Percentiles rank a stretch among this genome's conserved stretches.
Conservation (phyloP, 2,888 invertebrate species). For the Meiosimyza decipiens region DNA sequence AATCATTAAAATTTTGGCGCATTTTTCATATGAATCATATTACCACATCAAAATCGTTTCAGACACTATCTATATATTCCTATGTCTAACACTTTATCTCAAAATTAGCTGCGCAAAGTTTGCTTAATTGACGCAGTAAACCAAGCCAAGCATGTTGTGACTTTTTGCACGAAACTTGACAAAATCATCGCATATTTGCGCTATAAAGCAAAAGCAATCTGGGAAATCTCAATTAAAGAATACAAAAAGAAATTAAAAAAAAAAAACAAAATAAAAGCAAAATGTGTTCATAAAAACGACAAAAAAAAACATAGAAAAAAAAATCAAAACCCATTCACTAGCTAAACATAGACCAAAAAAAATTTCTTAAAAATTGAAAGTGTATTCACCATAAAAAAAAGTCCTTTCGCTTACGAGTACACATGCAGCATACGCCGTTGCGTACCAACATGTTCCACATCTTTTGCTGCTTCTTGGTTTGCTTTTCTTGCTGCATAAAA, state of each 20-base stretch:
- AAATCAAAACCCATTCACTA: background rate
- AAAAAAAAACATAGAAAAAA: too few relatives aligned
- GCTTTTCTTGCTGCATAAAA: background rate
- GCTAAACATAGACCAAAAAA: background rate
- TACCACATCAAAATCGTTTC: too few relatives aligned
- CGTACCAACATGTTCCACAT: slow-evolving; percentile 26
- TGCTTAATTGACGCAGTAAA: slow-evolving; percentile 20
- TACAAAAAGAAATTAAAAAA: slow-evolving; percentile 3
- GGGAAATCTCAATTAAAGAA: slow-evolving; percentile 24
- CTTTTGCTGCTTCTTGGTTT: background rate
- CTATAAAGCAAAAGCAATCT: slow-evolving; percentile 7
- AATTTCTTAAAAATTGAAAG: slow-evolving; percentile 26
- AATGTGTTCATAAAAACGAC: background rate
- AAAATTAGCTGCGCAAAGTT: slow-evolving; percentile 12
- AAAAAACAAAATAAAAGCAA: slow-evolving; percentile 3
- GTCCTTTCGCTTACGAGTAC: background rate
- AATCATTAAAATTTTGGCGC: too few relatives aligned
- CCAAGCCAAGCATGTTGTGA: slow-evolving; percentile 25
- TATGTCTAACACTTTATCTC: too few relatives aligned
- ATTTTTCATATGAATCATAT: too few relatives aligned
- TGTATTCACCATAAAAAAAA: slow-evolving; percentile 20
- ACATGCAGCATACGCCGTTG: slow-evolving; percentile 1
- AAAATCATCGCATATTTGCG: background rate
- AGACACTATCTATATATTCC: too few relatives aligned
- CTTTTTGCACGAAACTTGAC: slow-evolving; percentile 24